Base-by-base conservation (phyloP, 2,888 invertebrate genomes). In the Cantharis nigra region DNA sequence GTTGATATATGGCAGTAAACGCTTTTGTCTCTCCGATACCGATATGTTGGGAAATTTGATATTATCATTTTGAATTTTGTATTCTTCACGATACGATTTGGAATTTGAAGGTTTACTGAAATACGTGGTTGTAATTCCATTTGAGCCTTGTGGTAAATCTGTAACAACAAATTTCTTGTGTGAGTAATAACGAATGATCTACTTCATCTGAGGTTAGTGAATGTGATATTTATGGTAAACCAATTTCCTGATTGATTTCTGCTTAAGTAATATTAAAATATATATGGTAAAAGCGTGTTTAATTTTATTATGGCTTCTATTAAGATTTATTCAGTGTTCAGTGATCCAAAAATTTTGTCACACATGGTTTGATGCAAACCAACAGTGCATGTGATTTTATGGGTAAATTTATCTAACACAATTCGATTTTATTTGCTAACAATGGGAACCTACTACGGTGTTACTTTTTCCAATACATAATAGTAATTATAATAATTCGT, bases 1-100 rank as follows among this genome's bases (percentile, higher is more conserved):
- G 49, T 94, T 95, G 92, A 94, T 94, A 86, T 96, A 96, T 1
- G 96, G 96, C 84, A 96, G 93, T 70, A 96, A 88, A 80, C 96
- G 91, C 83, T 96, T 92, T 85, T 93, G 93, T 71, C 96, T 91
- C 88, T 95, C 93, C 73, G 91, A 91, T 67, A 90, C 88, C 26
- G 78, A 75, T 18, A 76, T 16, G 23, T 78, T 78, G 7, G 90
- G 89, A 64, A 92, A 85, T 69, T 83, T 85, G 4, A 82, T 77
- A 70, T 84, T 84, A 30, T 80, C 64, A 84, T 85, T 78, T 84
- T 86, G 67, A 80, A 16, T 30, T 63, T 33, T 74, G 30, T 30
- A 23, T 1, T 77, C 80, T 79, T 81, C 79, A 69, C 75, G 65
- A 4, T 70, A 78, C 80, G 83, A 82, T 82, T 80, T 81, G 72